Base-by-base conservation (phyloP, 2,113 vertebrate species). In the Pithys albifrons region DNA sequence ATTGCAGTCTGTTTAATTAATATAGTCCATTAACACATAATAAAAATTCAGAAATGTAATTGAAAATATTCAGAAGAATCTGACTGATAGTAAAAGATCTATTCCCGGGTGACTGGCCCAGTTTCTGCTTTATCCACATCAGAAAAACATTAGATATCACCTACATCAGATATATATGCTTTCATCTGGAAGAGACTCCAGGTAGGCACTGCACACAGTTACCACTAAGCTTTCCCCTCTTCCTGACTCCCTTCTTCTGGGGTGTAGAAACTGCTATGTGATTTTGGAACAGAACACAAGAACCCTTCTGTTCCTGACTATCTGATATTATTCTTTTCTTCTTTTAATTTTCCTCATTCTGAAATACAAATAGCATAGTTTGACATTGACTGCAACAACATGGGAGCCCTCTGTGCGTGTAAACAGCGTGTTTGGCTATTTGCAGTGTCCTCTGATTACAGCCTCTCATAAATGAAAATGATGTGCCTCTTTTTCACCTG, bases 1-100 rank as follows among this genome's bases (percentile, higher is more conserved):
- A 82, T 79, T 92, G 66, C 58, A 76, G n/a, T 89, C 89, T 92
- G 76, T 96, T 95, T 96, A 97, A 96, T 96, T 96, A 93, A 91
- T 94, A 78, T n/a, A 87, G 43, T 48, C 58, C 22, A 85, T 95
- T 92, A 88, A 39, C 89, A 89, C 92, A 89, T 24, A 94, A 91
- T 94, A 86, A 91, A 87, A 96, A 94, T 73, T 89, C 73, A 91
- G 49, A 89, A 82, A 95, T 15, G 14, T 76, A 96, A 93, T 92
- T 94, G 76, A 92, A 95, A 96, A 85, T 82, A 87, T n/a, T 82
- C 66, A 82, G 58, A 96, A 91, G 18, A 85, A 95, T 84, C 29
- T 92, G 64, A 77, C 55, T 88, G 55, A 90, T 72, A 66, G 76
- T 80, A 51, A 86, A 91, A 90, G 29, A 71, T 67, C 31, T 86